Evolutionary conservation across 1,140 invertebrate genomes (phyloP).

Genomic region (Atta cephalotes): DNA sequence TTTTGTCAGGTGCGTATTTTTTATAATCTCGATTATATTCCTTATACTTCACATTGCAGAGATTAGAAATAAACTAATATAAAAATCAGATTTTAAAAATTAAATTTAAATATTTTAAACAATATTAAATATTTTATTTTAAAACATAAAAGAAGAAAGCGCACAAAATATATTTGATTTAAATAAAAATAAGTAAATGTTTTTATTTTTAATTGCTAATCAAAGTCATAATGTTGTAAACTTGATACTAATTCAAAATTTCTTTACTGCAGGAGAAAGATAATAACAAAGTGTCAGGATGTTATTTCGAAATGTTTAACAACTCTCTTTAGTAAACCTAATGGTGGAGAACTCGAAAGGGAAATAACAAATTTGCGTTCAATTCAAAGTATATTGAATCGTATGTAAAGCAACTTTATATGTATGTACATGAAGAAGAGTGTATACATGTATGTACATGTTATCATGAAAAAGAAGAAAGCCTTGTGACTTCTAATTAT

Average conservation of each 20-base stretch:
- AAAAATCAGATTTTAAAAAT: slow-evolving; percentile 66
- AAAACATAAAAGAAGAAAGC: background rate
- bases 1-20: slow-evolving; percentile 85
- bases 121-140: slow-evolving; percentile 76
- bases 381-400: slow-evolving; percentile 86
- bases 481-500: slow-evolving; percentile 14
- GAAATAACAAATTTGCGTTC: slow-evolving; percentile 85
- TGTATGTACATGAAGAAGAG: background rate
- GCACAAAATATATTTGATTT: slow-evolving; percentile 48
- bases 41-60: background rate
- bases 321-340: slow-evolving; percentile 89
- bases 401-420: slow-evolving; percentile 78
- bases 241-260: slow-evolving; percentile 55
- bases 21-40: slow-evolving; percentile 40
- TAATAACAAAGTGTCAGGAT: slow-evolving; percentile 89
- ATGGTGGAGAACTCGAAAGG: slow-evolving; percentile 85
- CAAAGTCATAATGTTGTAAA: background rate
- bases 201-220: background rate
- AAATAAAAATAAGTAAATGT: slow-evolving; percentile 72
- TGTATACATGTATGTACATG: background rate
- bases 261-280: slow-evolving; percentile 86
- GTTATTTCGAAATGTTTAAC: slow-evolving; percentile 89
- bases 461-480: slow-evolving; percentile 14
- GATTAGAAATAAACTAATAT: background rate
- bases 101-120: slow-evolving; percentile 77